These are phyloP conservation scores for Mechanitis mazaeus DNA, from an alignment of 2,888 invertebrate species.

Conservation along the genomic window DNA sequence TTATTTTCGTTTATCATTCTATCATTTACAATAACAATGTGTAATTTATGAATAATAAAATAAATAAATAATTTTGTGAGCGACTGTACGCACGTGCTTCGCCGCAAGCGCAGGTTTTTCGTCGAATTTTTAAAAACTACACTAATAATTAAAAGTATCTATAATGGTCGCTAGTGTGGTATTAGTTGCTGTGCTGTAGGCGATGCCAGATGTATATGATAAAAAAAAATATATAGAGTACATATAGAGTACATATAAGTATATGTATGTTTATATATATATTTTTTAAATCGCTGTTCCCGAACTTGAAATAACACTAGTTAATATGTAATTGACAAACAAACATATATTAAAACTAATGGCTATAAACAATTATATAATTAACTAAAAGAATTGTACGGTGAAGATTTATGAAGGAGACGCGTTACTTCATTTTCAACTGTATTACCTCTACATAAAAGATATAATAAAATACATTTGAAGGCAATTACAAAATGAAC, in stretches of 20 bases:
- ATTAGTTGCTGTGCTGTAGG: conserved; percentile 32
- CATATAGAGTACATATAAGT: too few species aligned
- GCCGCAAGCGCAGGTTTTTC: conserved; percentile 39
- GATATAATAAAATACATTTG: neutral
- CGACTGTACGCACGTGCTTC: conserved; percentile 36
- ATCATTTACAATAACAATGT: neutral
- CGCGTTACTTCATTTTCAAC: conserved; percentile 1
- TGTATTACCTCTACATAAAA: neutral
- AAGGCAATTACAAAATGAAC: conserved; percentile 18
- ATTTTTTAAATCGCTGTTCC: too few species aligned
- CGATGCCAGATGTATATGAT: conserved; percentile 17
- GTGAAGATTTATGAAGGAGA: conserved; percentile 26
- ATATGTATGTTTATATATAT: too few species aligned
- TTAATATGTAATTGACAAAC: conserved; percentile 25
- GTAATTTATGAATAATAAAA: conserved; percentile 1
- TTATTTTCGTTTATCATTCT: too few species aligned
- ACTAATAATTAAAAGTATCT: conserved; percentile 28
- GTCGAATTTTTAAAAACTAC: conserved; percentile 38
- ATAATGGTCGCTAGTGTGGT: conserved; percentile 29
- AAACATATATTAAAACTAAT: conserved; percentile 23
- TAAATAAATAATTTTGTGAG: neutral
- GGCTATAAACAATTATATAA: conserved; percentile 26
- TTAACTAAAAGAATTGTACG: conserved; percentile 22
- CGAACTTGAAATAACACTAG: conserved; percentile 2
- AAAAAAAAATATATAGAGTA: too few species aligned